Conservation (phyloP, 2,888 invertebrate species). For the Aporophyla lueneburgensis region DNA sequence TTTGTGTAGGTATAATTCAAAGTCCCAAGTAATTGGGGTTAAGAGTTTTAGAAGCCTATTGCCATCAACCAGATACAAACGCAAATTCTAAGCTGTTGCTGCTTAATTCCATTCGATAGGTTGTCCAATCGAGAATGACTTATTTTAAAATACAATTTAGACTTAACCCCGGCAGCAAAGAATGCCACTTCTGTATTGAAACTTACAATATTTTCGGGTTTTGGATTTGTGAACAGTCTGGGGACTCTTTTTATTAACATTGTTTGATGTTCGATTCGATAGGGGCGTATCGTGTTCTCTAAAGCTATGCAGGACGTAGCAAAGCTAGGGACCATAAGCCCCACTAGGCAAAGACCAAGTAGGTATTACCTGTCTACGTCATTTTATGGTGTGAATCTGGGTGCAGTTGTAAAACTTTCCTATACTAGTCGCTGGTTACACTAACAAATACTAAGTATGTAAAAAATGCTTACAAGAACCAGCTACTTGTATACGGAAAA, state of each 20-base stretch:
- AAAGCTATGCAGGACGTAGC: too few relatives aligned
- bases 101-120: neutral
- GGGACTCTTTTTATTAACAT: too few relatives aligned
- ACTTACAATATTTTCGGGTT: too few relatives aligned
- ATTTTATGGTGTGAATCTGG: neutral
- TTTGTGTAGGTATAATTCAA: neutral
- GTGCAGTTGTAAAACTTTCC: neutral
- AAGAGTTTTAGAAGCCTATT: neutral
- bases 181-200: too few relatives aligned
- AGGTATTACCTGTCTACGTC: neutral
- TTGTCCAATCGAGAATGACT: too few relatives aligned
- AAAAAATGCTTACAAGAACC: neutral
- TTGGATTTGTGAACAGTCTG: too few relatives aligned
- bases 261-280: too few relatives aligned
- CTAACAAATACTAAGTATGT: neutral
- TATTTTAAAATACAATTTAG: too few relatives aligned
- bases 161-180: too few relatives aligned
- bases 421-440: neutral
- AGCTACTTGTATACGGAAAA: neutral
- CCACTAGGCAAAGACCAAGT: neutral
- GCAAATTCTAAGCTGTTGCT: neutral
- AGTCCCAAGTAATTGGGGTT: neutral
- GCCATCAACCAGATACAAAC: neutral
- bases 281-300: too few relatives aligned
- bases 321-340: neutral